Percentiles rank a stretch among this genome's conserved stretches.
phyloP scores from a whole-genome alignment of 2,113 vertebrate genomes.

The Sebastes fasciatus region DNA sequence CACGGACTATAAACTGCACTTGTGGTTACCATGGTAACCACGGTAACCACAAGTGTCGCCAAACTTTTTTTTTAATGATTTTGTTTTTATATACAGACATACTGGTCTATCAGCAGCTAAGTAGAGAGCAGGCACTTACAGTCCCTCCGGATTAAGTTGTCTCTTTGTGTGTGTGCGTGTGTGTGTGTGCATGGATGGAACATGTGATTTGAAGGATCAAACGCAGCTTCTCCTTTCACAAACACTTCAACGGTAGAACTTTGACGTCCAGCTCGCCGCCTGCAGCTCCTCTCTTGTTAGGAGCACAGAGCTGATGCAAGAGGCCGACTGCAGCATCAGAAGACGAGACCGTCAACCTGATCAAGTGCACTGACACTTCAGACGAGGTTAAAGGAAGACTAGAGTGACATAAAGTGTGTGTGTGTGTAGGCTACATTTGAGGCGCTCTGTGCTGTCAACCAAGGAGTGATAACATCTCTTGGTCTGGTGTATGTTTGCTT shows the following conservation, averaged over 20 bases:
- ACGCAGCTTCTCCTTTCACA: conserved; percentile 4
- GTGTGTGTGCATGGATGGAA: too few relatives aligned
- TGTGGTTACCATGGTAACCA: not conserved
- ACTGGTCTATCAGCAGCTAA: not conserved
- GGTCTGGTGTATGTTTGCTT: conserved; percentile 26
- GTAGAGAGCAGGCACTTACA: not conserved
- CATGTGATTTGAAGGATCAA: conserved; percentile 6
- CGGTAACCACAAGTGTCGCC: not conserved
- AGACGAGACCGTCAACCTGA: conserved; percentile 7
- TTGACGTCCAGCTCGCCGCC: conserved; percentile 8
- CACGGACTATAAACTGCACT: not conserved
- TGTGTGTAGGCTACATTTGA: not conserved
- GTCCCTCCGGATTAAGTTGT: not conserved
- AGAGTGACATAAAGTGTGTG: conserved; percentile 6
- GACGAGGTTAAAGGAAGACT: conserved; percentile 6
- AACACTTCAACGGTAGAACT: conserved; percentile 24
- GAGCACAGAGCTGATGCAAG: conserved; percentile 15
- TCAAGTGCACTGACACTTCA: conserved; percentile 16
- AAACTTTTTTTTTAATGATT: not conserved
- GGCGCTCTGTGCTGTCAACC: not conserved
- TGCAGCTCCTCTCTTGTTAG: not conserved
- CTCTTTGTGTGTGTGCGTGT: not conserved
- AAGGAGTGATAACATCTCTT: not conserved
- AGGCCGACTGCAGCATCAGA: conserved; percentile 23
- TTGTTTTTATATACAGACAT: not conserved